These are phyloP conservation scores for Sebastolobus altivelis DNA, from an alignment of 2,797 vertebrate genomes.

Conservation along the genomic window DNA sequence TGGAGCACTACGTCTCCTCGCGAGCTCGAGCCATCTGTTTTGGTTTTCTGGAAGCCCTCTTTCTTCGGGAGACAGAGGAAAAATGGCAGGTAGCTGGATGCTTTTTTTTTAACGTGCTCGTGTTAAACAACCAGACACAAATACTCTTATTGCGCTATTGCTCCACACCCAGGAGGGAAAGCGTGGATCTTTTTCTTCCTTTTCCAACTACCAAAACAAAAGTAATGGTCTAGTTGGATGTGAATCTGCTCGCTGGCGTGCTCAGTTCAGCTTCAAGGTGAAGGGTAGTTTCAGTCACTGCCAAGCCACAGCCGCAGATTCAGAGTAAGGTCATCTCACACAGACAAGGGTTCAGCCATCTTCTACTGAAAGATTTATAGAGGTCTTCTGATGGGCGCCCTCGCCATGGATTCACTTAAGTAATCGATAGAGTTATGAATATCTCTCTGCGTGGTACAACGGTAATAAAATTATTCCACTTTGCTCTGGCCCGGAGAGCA, in stretches of 20 bases:
- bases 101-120: neutral
- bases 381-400: slow-evolving; percentile 45
- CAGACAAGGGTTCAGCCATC: slow-evolving; percentile 21
- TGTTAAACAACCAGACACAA: neutral
- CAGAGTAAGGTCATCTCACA: neutral
- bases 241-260: neutral
- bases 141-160: neutral
- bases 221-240: neutral
- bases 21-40: slow-evolving; percentile 23
- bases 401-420: slow-evolving; percentile 59
- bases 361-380: slow-evolving; percentile 43
- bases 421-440: slow-evolving; percentile 71
- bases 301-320: neutral
- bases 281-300: neutral
- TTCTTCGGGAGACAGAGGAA: slow-evolving; percentile 12
- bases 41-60: slow-evolving; percentile 24
- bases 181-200: neutral
- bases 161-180: neutral
- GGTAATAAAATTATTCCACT: slow-evolving; percentile 66
- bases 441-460: slow-evolving; percentile 36
- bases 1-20: slow-evolving; percentile 13
- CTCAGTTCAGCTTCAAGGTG: slow-evolving; percentile 3
- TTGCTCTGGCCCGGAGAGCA: slow-evolving; percentile 29
- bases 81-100: slow-evolving; percentile 23
- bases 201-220: neutral